Evolutionary conservation across 2,113 vertebrate genomes (phyloP), one percentile per base, ranked within the genome.

Genomic region (Amphiprion percula): DNA sequence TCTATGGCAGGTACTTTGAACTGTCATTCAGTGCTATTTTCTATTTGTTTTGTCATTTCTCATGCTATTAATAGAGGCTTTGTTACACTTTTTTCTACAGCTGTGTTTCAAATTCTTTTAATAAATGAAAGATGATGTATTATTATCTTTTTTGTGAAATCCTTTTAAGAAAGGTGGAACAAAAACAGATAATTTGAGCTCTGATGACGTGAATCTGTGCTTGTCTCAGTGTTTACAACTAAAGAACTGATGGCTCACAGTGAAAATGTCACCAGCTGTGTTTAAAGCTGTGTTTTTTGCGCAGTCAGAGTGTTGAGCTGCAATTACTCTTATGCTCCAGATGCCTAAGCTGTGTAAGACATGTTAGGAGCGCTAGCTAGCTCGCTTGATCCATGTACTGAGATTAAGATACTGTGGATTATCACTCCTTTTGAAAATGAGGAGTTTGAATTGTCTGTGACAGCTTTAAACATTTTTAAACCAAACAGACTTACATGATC

Each of bases 1-100:
- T 97, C 46, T 97, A 98, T 50, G 97, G 98, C 77, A 99, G 96
- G 98, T 99, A 96, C 92, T 77, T 28, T 37, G 33, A 52, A 49
- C 11, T 50, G 24, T 49, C 5, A 62, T 64, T 12, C 23, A 41
- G 23, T 59, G 2, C n/a, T 10, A 16, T 16, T 54, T 54, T 50
- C 19, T 16, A 2, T 21, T 52, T 52, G 19, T 52, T 17, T 50
- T 5, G 15, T 41, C 14, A 44, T 15, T 49, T 2, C 12, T 37
- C 12, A 14, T 55, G 70, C 16, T 44, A 44, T 58, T 56, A 30
- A 37, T 15, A n/a, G 19, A 19, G n/a, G 30, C 3, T 59, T 69
- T 71, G 24, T 41, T 50, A 67, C 0, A 26, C 23, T 49, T 66
- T 30, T 12, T 69, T 15, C 10, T 17, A 15, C n/a, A 9, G 21